These are phyloP conservation scores for Cephus sareptanus DNA, from an alignment of 2,888 invertebrate genomes.

Conservation along the genomic window DNA sequence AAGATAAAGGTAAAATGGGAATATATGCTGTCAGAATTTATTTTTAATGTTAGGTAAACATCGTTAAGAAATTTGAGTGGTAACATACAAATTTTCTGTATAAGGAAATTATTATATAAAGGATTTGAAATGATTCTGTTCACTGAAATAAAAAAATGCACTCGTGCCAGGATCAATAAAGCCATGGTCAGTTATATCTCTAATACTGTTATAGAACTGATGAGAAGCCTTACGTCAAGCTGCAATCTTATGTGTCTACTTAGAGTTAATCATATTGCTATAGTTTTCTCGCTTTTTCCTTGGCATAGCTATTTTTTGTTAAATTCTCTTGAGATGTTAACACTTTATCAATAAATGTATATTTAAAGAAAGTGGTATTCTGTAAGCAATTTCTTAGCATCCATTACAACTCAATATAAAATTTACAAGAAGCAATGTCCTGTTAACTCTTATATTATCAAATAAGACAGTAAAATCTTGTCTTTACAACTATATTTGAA, in stretches of 20 bases:
- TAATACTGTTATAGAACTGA: constrained; percentile 38
- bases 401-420: not conserved
- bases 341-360: not conserved
- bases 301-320: not conserved
- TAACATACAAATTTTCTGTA: not conserved
- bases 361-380: not conserved
- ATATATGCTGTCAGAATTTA: not conserved
- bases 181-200: constrained; percentile 44
- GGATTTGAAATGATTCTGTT: not conserved
- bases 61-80: not conserved
- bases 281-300: not conserved
- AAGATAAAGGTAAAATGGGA: not conserved
- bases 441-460: not conserved
- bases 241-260: constrained; percentile 8
- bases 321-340: not conserved
- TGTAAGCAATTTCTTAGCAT: not conserved
- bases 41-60: not conserved
- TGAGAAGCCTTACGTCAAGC: constrained; percentile 46
- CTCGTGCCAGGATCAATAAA: constrained; percentile 43
- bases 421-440: not conserved
- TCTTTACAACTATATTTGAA: not conserved
- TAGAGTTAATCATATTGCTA: constrained; percentile 13
- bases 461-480: not conserved
- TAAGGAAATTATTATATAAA: not conserved
- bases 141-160: constrained; percentile 10